Evolutionary conservation across 2,888 invertebrate genomes (phyloP), one percentile per base, ranked within the genome.

Genomic region (Calameuta idolon): DNA sequence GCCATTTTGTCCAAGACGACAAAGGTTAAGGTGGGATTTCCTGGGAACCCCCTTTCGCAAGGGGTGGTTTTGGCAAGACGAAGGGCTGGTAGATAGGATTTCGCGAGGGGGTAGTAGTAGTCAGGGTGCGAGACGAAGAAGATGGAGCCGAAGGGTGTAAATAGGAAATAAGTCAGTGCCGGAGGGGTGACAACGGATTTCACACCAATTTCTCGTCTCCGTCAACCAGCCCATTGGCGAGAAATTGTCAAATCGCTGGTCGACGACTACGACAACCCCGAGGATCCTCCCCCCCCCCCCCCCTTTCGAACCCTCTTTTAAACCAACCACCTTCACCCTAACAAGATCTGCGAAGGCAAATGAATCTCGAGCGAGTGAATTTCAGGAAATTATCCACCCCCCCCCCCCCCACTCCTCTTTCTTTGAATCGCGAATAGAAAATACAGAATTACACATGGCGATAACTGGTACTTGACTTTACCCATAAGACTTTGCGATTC

Each of bases 81-180:
- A 77, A 77, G 79, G 79, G 71, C 37, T 69, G 34, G 68, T 23
- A 34, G 75, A 76, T 71, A 69, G 79, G 76, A 74, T 74, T 33
- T 75, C 15, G 76, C 68, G 69, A 30, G 34, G 73, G 68, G 12
- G 75, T 55, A 30, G 12, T 55, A 30, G 12, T n/a, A 31, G 23
- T 12, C 30, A 75, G 77, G 12, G 71, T n/a, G 33, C 71, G 71
- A 71, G 33, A 31, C 23, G 71, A 15, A 31, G 71, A 33, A 15
- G 33, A 34, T 31, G 12, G 71, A 33, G 23, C 12, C 71, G 71
- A 71, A 71, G 74, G 74, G 74, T 74, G 35, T 89, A 90, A 91
- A 90, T 90, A 89, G 90, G 91, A 91, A 91, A 91, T 91, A 90
- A 91, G 91, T 89, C 85, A 87, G 84, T 85, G 91, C 90, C 91